Evolutionary conservation across 2,888 invertebrate species (phyloP).

Genomic region (Ischnura elegans): DNA sequence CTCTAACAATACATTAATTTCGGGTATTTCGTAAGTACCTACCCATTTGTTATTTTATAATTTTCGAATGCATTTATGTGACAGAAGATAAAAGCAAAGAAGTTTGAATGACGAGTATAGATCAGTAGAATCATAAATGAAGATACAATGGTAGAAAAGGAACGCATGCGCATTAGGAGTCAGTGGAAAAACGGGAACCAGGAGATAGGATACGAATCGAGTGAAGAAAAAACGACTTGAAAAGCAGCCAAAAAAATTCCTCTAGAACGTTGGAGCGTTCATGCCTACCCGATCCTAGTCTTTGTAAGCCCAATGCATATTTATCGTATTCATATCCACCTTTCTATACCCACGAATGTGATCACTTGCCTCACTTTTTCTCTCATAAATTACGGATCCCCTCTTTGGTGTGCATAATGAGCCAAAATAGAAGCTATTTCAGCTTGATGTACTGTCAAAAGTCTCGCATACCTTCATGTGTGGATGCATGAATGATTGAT

Average conservation of each 20-base stretch:
- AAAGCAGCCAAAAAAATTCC: not conserved
- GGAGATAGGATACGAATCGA: too few relatives aligned
- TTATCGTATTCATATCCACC: slow-evolving; percentile 14
- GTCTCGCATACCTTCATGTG: not conserved
- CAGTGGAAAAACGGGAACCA: not conserved
- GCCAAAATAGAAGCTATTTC: not conserved
- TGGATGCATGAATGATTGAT: not conserved
- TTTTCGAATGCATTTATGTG: too few relatives aligned
- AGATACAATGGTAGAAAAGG: too few relatives aligned
- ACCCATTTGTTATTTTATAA: too few relatives aligned
- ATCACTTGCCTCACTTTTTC: not conserved
- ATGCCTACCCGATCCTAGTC: not conserved
- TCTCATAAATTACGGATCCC: not conserved
- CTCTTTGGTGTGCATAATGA: not conserved
- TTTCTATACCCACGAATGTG: not conserved
- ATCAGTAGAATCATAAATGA: not conserved
- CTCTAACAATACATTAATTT: too few relatives aligned
- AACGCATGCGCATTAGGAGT: not conserved
- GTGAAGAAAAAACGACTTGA: not conserved
- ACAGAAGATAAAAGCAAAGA: too few relatives aligned
- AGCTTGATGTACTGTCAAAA: not conserved
- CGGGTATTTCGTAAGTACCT: too few relatives aligned
- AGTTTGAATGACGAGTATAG: not conserved
- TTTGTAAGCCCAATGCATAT: not conserved
- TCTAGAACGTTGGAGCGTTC: not conserved